phyloP scores from a whole-genome alignment of 2,113 vertebrate genomes.

The Perccottus glenii region DNA sequence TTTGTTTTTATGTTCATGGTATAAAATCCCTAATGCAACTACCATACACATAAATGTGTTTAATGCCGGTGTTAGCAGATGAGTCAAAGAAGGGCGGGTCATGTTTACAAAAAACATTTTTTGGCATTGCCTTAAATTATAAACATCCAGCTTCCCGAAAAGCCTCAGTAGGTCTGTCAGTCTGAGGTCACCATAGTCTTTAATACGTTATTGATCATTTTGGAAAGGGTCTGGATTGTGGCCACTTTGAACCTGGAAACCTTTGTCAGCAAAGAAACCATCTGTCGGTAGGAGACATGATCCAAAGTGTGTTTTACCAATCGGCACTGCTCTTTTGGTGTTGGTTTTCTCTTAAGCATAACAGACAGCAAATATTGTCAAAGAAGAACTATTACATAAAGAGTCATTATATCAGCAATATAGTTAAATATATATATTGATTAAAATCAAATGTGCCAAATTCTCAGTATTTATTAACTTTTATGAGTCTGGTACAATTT shows the following conservation, averaged over 20 bases:
- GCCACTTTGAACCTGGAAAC: conserved; percentile 32
- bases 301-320: conserved; percentile 26
- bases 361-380: too few relatives aligned
- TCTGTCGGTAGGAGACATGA: conserved; percentile 13
- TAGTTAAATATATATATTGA: not conserved
- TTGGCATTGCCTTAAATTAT: conserved; percentile 12
- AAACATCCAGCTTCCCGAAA: conserved; percentile 23
- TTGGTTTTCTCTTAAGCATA: too few relatives aligned
- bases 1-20: too few relatives aligned
- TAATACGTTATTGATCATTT: conserved; percentile 28
- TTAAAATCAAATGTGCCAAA: not conserved
- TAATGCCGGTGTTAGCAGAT: conserved; percentile 1
- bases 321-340: too few relatives aligned
- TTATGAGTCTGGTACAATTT: conserved; percentile 33
- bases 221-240: conserved; percentile 8
- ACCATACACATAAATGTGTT: conserved; percentile 10
- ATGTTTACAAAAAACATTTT: conserved; percentile 31
- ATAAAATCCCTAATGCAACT: not conserved
- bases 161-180: conserved; percentile 24
- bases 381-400: too few relatives aligned
- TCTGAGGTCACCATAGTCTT: conserved; percentile 19
- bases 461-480: conserved; percentile 21
- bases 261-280: conserved; percentile 26
- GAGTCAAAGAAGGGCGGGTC: conserved; percentile 17
- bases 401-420: too few relatives aligned